Conservation (phyloP, 1,140 invertebrate genomes). For the Tribolium castaneum region DNA sequence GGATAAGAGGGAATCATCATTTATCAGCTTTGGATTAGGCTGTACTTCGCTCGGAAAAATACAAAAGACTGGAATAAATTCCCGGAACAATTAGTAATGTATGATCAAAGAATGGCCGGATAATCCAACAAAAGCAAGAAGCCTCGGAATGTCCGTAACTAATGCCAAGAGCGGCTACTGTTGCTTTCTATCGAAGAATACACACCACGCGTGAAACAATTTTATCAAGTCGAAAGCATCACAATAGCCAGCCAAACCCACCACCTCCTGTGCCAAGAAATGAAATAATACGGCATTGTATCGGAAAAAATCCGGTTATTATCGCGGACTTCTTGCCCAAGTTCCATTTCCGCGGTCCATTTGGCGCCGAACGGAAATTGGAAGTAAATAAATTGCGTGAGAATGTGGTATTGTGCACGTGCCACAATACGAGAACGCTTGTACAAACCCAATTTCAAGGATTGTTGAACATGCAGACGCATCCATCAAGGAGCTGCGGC, state of each 20-base stretch:
- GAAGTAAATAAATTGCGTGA: neutral
- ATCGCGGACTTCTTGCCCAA: neutral
- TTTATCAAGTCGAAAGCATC: conserved; percentile 17
- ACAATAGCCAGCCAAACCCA: neutral
- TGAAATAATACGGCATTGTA: neutral
- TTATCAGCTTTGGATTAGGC: neutral
- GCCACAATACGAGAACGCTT: neutral
- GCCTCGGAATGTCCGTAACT: conserved; percentile 4
- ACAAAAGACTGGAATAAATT: neutral
- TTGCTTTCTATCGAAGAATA: neutral
- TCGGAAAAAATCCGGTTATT: neutral
- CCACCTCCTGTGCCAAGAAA: neutral
- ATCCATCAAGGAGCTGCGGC: neutral
- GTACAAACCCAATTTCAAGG: conserved; percentile 29
- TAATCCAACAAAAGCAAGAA: neutral
- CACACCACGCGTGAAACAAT: conserved; percentile 13
- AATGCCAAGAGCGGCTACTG: conserved; percentile 2
- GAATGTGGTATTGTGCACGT: conserved; percentile 4
- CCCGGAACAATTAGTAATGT: neutral
- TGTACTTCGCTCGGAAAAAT: neutral
- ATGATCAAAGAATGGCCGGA: neutral
- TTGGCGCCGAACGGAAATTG: neutral
- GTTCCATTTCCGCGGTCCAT: neutral
- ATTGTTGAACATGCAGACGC: conserved; percentile 21
- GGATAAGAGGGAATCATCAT: neutral